Evolutionary conservation across 2,113 vertebrate genomes (phyloP), one percentile per base, ranked within the genome.

Genomic region (Mormyrus iriodes): DNA sequence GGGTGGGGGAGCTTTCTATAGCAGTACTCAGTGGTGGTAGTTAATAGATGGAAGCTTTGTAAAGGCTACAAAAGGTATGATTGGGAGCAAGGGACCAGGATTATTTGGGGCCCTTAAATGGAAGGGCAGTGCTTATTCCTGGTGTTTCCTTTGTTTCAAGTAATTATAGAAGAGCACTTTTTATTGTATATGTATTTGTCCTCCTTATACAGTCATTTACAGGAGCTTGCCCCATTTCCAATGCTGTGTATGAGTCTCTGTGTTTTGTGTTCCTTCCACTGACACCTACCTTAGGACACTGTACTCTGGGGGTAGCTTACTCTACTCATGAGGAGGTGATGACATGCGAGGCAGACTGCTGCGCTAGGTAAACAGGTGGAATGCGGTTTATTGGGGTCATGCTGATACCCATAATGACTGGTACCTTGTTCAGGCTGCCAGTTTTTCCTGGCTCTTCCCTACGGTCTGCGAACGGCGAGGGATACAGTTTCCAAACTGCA

Each of bases 381-480:
- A 94, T 93, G 93, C 90, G 69, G 4, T 92, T 88, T 27, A 86
- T 90, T 90, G 89, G 93, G 95, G 94, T 94, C 94, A 93, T 90
- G 89, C 92, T 90, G 91, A 52, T 35, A 12, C 52, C 58, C 51
- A 89, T 91, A 93, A 93, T 94, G 93, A 95, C 95, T 93, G 93
- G 93, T 91, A 94, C 93, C 91, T 93, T 94, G 91, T 94, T 94
- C 90, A 92, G 91, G 86, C 92, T 88, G 91, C 89, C 89, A 92
- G 88, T 61, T 88, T 89, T 91, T 88, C 87, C 42, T 90, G 84
- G 55, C 58, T 24, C 89, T 89, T 90, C 91, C 79, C 51, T n/a
- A 31, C 4, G 21, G 35, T 17, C 79, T 61, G 49, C 35, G 90
- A 93, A 92, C 69, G 83, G 82, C n/a, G 61, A 90, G 44, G 42